Base-by-base conservation (phyloP, 2,797 vertebrate species). In the Melanogrammus aeglefinus region DNA sequence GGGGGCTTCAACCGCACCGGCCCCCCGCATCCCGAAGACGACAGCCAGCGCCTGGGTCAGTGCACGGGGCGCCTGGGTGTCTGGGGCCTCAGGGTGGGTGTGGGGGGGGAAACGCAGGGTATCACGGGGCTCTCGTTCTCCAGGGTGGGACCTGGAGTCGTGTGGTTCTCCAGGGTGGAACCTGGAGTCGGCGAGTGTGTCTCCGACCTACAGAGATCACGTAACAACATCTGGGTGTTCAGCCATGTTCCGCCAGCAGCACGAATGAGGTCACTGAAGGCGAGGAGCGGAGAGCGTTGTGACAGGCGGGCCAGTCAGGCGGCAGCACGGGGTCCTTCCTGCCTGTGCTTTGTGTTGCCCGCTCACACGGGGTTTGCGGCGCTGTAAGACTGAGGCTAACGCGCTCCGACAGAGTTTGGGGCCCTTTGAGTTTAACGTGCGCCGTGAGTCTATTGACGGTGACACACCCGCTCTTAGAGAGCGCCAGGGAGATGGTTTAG, bases 41-140 rank as follows among this genome's bases (percentile, higher is more conserved):
- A 66, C 21, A 9, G 91, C 47, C 93, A 94, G 73, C 94, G 92
- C 86, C 92, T 97, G 72, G 95, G 97, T 98, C 76, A 95, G 92
- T 66, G 6, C 35, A 76, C 66, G 0, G 9, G 8, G 0, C 29
- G 1, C n/a, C 7, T 29, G 57, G 41, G 27, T 27, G 5, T 13
- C 39, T 33, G 70, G 70, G 57, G 9, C 57, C 33, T 18, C 29
- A 33, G 27, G 29, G 14, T 6, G 29, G 12, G 16, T 31, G 29
- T 1, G 2, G 31, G 9, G 2, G 27, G 2, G 12, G 29, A 29
- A 2, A 21, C 9, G 21, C 18, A 27, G 36, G 18, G 21, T 24
- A 13, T 16, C 35, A 10, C 0, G n/a, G 31, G 9, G 21, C 31
- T 66, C 0, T 31, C 1, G 31, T 31, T 33, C 31, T 33, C 31